These are phyloP conservation scores for Paedocypris sp. DNA, from an alignment of 2,113 vertebrate genomes.

Conservation along the genomic window DNA sequence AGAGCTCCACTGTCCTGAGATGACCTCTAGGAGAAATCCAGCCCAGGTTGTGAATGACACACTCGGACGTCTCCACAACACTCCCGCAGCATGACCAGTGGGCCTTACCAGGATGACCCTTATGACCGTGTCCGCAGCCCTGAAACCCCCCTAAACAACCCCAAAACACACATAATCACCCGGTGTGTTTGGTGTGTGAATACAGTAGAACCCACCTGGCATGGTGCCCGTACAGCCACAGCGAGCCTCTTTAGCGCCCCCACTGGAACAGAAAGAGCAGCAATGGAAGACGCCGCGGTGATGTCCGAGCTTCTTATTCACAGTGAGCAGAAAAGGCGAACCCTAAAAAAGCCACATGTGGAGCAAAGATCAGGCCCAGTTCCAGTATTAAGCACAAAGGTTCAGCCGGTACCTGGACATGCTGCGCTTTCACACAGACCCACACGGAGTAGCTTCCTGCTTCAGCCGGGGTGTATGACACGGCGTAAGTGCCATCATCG, in stretches of 20 bases:
- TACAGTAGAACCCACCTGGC: constrained; percentile 64
- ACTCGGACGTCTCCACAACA: constrained; percentile 68
- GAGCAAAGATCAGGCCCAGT: not conserved
- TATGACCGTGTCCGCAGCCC: constrained; percentile 86
- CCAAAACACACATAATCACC: not conserved
- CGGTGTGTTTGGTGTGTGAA: not conserved
- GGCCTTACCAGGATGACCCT: constrained; percentile 77
- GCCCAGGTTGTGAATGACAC: constrained; percentile 43
- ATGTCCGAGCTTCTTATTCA: constrained; percentile 60
- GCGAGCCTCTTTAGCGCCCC: constrained; percentile 74
- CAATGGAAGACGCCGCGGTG: constrained; percentile 82
- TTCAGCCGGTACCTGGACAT: constrained; percentile 65
- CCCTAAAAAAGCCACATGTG: constrained; percentile 57
- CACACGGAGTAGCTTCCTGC: constrained; percentile 66
- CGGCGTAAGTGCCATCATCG: constrained; percentile 68
- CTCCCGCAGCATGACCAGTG: constrained; percentile 93
- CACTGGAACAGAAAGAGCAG: constrained; percentile 87
- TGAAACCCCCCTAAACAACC: constrained; percentile 77
- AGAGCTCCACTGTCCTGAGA: constrained; percentile 74
- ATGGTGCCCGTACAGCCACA: constrained; percentile 84
- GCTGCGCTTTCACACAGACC: constrained; percentile 71
- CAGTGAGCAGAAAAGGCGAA: constrained; percentile 70
- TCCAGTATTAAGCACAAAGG: not conserved
- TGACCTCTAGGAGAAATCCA: constrained; percentile 48
- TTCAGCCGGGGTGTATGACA: constrained; percentile 72